Conservation (phyloP, 2,113 vertebrate species). For the Tyrannus savana region DNA sequence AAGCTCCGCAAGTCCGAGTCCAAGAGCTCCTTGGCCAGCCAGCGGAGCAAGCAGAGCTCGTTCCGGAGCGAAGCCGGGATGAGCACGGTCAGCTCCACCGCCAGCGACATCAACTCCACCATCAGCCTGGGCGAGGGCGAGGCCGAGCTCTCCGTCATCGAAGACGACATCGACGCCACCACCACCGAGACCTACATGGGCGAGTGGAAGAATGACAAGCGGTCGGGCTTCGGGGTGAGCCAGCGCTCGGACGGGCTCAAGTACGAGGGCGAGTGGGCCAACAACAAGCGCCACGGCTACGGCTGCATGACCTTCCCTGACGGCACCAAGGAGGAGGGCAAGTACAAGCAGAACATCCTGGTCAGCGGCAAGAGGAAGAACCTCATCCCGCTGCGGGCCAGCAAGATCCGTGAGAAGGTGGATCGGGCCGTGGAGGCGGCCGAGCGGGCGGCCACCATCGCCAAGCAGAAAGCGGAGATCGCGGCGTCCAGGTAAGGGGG, state of each 20-base stretch:
- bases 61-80: slow-evolving; percentile 97
- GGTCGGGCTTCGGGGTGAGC: slow-evolving; percentile 91
- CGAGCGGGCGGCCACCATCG: slow-evolving; percentile 89
- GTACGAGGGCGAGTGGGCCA: slow-evolving; percentile 93
- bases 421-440: slow-evolving; percentile 92
- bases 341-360: slow-evolving; percentile 95
- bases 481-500: slow-evolving; percentile 89
- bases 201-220: slow-evolving; percentile 95
- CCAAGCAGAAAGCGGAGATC: slow-evolving; percentile 97
- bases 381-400: slow-evolving; percentile 94
- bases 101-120: slow-evolving; percentile 96
- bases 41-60: slow-evolving; percentile 98
- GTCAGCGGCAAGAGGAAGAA: slow-evolving; percentile 97
- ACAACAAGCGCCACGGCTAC: slow-evolving; percentile 94
- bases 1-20: slow-evolving; percentile 95
- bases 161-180: slow-evolving; percentile 93
- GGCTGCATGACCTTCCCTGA: slow-evolving; percentile 97
- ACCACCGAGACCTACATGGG: slow-evolving; percentile 94
- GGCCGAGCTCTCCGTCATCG: slow-evolving; percentile 81
- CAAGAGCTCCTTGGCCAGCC: slow-evolving; percentile 96
- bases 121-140: slow-evolving; percentile 93
- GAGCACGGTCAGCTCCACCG: slow-evolving; percentile 95
- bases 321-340: slow-evolving; percentile 97
- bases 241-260: slow-evolving; percentile 92
- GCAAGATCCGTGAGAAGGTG: slow-evolving; percentile 98